A percentile compares a stretch with the other conserved stretches of the same genome.
Conservation (phyloP, 2,113 vertebrate species). For the Anthoscopus minutus region DNA sequence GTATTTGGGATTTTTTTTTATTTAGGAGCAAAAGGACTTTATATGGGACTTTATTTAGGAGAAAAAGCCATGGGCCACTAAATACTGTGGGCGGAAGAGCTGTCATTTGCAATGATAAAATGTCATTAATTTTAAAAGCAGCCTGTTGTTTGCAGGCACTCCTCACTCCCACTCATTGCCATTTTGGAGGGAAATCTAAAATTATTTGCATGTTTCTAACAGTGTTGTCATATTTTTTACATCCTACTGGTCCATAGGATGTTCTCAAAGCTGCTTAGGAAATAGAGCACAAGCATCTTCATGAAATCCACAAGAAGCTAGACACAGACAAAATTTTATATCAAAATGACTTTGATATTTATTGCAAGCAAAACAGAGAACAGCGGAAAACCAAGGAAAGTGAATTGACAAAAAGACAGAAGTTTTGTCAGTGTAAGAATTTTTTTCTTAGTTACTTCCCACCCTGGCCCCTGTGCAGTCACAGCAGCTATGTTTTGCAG, state of each 20-base stretch:
- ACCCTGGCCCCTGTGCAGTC: neutral
- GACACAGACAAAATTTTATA: neutral
- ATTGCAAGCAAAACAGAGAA: neutral
- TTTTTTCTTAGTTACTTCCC: neutral
- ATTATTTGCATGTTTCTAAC: neutral
- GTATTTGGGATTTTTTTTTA: neutral
- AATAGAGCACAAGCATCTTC: neutral
- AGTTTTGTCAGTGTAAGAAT: neutral
- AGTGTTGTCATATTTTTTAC: neutral
- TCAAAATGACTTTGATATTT: neutral
- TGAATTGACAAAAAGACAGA: neutral
- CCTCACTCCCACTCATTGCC: neutral
- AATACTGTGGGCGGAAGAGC: neutral
- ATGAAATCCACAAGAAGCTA: neutral
- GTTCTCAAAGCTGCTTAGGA: neutral
- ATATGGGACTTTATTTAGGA: neutral
- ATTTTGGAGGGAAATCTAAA: neutral
- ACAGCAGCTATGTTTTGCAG: neutral
- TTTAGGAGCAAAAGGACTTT: neutral
- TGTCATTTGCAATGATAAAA: slow-evolving; percentile 21
- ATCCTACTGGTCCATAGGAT: neutral
- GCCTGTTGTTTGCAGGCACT: neutral
- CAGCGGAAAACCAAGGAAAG: neutral
- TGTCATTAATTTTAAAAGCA: neutral
- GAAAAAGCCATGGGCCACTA: neutral